These are phyloP conservation scores for Lasius fuliginosus DNA, from an alignment of 2,888 invertebrate species.

Conservation along the genomic window DNA sequence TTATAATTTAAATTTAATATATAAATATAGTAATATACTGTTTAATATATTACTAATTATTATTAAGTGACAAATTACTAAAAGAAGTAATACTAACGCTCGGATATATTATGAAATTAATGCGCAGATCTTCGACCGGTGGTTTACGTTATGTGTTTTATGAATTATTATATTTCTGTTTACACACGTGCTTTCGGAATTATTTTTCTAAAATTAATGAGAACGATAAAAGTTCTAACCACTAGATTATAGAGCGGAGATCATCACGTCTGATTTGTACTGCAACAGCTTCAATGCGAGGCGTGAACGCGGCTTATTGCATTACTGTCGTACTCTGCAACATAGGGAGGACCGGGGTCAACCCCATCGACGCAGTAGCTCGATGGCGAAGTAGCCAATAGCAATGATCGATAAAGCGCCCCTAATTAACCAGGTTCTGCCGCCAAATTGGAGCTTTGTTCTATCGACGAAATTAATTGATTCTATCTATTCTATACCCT, in stretches of 20 bases:
- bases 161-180: neutral
- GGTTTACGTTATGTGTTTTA: neutral
- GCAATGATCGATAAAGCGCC: slow-evolving; percentile 82
- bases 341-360: slow-evolving; percentile 61
- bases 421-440: slow-evolving; percentile 81
- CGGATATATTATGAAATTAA: neutral
- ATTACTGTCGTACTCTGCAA: slow-evolving; percentile 68
- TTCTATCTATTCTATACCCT: slow-evolving; percentile 80
- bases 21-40: neutral
- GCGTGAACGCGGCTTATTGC: slow-evolving; percentile 71
- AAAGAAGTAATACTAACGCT: neutral
- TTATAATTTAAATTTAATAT: neutral
- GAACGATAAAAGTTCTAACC: slow-evolving; percentile 11
- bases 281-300: slow-evolving; percentile 50
- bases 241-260: slow-evolving; percentile 17
- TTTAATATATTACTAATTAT: neutral
- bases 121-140: neutral
- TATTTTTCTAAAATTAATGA: slow-evolving; percentile 12
- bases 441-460: slow-evolving; percentile 82
- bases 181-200: neutral
- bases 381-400: slow-evolving; percentile 71
- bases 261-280: slow-evolving; percentile 43
- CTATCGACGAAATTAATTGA: slow-evolving; percentile 80
- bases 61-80: neutral
- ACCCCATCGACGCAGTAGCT: slow-evolving; percentile 34